Percentiles rank a stretch among this genome's conserved stretches.
These are phyloP conservation scores for Hemiscyllium ocellatum DNA, from an alignment of 2,113 vertebrate genomes.

Conservation along the genomic window DNA sequence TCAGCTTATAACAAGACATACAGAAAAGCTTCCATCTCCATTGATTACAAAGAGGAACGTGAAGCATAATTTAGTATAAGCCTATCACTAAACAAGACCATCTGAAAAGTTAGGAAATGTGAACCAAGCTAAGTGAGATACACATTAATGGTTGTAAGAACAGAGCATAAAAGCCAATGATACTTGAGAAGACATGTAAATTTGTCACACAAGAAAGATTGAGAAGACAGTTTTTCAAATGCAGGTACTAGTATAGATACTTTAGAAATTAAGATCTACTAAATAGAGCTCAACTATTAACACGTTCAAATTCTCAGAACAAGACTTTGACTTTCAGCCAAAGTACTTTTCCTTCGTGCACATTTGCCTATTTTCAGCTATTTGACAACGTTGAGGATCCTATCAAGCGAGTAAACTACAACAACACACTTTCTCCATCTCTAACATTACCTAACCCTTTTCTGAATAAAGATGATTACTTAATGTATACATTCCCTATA, in stretches of 20 bases:
- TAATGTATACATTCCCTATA: not conserved
- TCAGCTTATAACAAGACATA: not conserved
- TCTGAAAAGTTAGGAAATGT: not conserved
- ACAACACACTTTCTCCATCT: not conserved
- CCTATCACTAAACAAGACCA: not conserved
- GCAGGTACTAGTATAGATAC: not conserved
- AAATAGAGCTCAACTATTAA: not conserved
- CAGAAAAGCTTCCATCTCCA: not conserved
- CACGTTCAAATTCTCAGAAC: not conserved
- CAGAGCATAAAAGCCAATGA: not conserved
- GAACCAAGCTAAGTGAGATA: not conserved
- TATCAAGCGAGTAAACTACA: not conserved
- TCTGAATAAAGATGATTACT: not conserved
- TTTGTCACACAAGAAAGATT: not conserved
- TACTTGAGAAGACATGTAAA: not conserved
- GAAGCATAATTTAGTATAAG: not conserved
- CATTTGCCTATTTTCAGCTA: not conserved
- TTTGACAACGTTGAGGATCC: not conserved
- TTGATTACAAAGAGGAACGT: not conserved
- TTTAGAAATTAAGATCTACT: not conserved
- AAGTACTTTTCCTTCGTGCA: too few relatives aligned
- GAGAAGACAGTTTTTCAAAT: not conserved
- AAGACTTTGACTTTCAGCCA: not conserved
- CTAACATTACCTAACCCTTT: not conserved
- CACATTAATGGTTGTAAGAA: not conserved